These are phyloP conservation scores for Loris lydekkerianus DNA, from an alignment of 2,797 vertebrate genomes.

Conservation along the genomic window DNA sequence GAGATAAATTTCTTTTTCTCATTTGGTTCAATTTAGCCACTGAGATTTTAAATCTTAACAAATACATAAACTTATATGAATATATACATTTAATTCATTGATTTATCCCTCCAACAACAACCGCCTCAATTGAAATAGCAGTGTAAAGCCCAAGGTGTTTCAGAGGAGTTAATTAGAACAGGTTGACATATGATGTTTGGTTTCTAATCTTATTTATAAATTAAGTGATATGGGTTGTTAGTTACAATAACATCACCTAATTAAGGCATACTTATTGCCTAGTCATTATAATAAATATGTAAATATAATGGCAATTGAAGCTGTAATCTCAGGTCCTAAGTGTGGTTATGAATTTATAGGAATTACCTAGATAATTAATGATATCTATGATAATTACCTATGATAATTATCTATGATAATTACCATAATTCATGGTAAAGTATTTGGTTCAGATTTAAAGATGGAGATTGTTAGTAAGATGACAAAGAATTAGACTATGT, in stretches of 20 bases:
- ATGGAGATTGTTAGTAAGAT: not conserved
- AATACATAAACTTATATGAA: not conserved
- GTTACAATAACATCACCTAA: slow-evolving; percentile 73
- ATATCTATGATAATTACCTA: too few species aligned
- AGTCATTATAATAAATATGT: slow-evolving; percentile 27
- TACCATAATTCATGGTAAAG: not conserved
- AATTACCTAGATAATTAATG: not conserved
- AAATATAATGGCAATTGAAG: slow-evolving; percentile 52
- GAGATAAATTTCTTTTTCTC: not conserved
- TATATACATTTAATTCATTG: slow-evolving; percentile 17
- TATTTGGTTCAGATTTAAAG: not conserved
- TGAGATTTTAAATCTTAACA: slow-evolving; percentile 56
- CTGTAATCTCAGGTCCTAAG: slow-evolving; percentile 34
- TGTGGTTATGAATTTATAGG: slow-evolving; percentile 39
- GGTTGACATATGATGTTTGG: slow-evolving; percentile 41
- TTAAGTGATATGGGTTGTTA: slow-evolving; percentile 71
- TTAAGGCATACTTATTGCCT: slow-evolving; percentile 56
- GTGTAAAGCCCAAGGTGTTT: not conserved
- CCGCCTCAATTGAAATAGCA: not conserved
- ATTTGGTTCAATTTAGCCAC: not conserved
- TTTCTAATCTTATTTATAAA: slow-evolving; percentile 74
- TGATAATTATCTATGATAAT: too few species aligned
- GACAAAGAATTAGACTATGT: not conserved
- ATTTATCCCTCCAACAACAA: slow-evolving; percentile 49
- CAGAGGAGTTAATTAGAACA: slow-evolving; percentile 71